Evolutionary conservation across 2,113 vertebrate genomes (phyloP).

Genomic region (Gopherus flavomarginatus): DNA sequence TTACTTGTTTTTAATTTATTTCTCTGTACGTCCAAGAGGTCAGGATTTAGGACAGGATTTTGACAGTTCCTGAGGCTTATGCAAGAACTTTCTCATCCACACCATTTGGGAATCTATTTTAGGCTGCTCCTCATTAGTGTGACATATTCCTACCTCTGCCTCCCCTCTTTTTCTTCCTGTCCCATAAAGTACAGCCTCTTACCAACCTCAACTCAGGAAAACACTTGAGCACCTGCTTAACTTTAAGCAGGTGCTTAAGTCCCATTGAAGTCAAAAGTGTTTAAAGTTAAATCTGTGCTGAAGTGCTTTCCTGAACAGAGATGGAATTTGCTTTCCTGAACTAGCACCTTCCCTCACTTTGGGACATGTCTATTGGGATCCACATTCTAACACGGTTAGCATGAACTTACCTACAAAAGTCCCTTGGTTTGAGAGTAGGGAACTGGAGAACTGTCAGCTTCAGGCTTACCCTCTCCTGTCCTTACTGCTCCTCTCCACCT

Average conservation of each 20-base stretch:
- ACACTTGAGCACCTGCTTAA: background rate
- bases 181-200: background rate
- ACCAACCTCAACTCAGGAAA: conserved; percentile 35
- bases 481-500: background rate
- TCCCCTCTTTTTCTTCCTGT: conserved; percentile 27
- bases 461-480: background rate
- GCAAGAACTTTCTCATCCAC: conserved; percentile 56
- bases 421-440: background rate
- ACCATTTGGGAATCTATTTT: conserved; percentile 38
- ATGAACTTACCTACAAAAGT: background rate
- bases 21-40: conserved; percentile 60
- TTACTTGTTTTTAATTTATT: conserved; percentile 67
- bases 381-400: background rate
- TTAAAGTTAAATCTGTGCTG: background rate
- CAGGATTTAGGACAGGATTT: conserved; percentile 54
- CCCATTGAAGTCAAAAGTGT: background rate
- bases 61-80: conserved; percentile 60
- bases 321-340: background rate
- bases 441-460: background rate
- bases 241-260: background rate
- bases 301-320: background rate
- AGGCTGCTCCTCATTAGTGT: conserved; percentile 42
- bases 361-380: background rate
- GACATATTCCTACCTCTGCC: conserved; percentile 13
- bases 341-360: background rate